Base-by-base conservation (phyloP, 2,113 vertebrate genomes). In the Campylomormyrus tamandua region DNA sequence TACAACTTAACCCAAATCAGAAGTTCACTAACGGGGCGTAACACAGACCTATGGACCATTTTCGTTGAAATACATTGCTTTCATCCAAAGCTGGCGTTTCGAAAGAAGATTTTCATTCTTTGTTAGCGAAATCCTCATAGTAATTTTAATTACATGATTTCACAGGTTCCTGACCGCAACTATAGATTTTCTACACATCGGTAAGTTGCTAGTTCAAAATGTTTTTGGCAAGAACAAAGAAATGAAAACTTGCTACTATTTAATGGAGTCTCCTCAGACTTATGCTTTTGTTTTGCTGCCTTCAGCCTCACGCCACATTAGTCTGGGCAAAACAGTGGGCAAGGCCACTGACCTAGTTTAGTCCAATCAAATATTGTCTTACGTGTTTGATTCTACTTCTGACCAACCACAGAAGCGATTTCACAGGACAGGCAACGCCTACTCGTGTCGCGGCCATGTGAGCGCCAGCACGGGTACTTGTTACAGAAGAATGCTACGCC, bases 391-490 rank as follows among this genome's bases (percentile, higher is more conserved):
- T 92, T 74, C 3, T 7, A 17, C 9, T 39, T 10, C 0, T 2
- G 90, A 39, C 95, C 95, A 96, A 96, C 95, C 27, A 48, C 83
- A 50, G 89, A 0, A 13, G 19, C 87, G 91, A 92, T 90, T 90
- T 92, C 85, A 90, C 92, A 92, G 66, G 90, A 92, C 91, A 77
- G 92, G 91, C 88, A 66, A 89, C 21, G 50, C 90, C 91, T 89
- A 94, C 95, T 93, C 96, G 95, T 96, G 96, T 91, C 92, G 74
- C n/a, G 15, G 87, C 92, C 96, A 96, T 95, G 96, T 96, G 96
- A 94, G 92, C 66, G 89, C 91, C 91, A 94, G 93, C 85, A 89
- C 62, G 52, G 90, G 87, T 74, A 89, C 87, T 89, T 90, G 89
- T 74, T 87, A 89, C 85, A 95, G 93, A 93, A 92, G 91, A 94